Percentiles rank a stretch among this genome's conserved stretches.
Evolutionary conservation across 2,888 invertebrate genomes (phyloP).

Genomic region (Caenorhabditis macrosperma): DNA sequence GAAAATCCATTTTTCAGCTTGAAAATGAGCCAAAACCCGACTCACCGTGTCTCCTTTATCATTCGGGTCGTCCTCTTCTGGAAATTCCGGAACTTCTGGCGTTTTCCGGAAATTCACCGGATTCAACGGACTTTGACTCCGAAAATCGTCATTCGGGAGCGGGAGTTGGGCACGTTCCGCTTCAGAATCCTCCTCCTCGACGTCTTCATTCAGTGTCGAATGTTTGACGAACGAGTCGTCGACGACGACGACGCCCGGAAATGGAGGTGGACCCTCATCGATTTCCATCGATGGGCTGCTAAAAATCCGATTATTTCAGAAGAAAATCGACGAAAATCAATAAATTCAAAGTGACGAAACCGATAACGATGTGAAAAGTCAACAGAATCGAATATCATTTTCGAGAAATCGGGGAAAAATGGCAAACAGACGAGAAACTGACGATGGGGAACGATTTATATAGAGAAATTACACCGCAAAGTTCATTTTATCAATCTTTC

Average conservation of each 20-base stretch:
- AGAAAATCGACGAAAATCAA: background rate
- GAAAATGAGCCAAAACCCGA: background rate
- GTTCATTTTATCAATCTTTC: background rate
- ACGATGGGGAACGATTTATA: background rate
- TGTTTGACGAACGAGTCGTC: background rate
- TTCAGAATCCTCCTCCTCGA: slow-evolving; percentile 1
- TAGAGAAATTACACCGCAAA: background rate
- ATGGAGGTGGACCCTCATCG: slow-evolving; percentile 57
- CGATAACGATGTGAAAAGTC: slow-evolving; percentile 2
- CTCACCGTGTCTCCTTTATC: slow-evolving; percentile 36
- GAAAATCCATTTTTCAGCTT: slow-evolving; percentile 1
- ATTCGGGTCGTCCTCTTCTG: background rate
- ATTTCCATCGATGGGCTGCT: slow-evolving; percentile 46
- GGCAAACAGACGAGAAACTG: background rate
- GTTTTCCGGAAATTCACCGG: background rate
- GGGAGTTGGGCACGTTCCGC: slow-evolving; percentile 3
- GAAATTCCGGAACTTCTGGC: background rate
- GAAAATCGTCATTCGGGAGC: background rate
- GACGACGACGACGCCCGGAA: slow-evolving; percentile 1
- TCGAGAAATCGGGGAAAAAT: background rate
- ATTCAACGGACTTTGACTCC: background rate
- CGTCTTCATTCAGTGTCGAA: slow-evolving; percentile 19
- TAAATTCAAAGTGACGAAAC: too few species aligned
- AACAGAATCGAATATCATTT: too few species aligned
- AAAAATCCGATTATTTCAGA: too few species aligned